Evolutionary conservation across 2,113 vertebrate genomes (phyloP).

Genomic region (Nycticorax nycticorax): DNA sequence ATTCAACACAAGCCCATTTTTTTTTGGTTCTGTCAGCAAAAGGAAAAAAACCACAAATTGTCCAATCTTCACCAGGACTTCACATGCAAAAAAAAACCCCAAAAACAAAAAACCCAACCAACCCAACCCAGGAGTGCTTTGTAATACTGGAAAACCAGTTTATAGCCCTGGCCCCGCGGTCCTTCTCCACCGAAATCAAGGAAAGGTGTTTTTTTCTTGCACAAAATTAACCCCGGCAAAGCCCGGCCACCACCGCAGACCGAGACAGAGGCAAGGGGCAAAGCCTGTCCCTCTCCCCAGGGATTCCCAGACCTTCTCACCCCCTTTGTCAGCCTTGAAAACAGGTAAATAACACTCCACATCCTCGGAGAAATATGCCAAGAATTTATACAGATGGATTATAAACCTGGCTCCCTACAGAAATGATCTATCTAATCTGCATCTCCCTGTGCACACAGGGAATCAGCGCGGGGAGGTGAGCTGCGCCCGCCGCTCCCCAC

Average conservation of each 20-base stretch:
- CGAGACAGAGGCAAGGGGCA: neutral
- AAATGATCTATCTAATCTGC: neutral
- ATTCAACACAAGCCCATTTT: neutral
- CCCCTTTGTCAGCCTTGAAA: neutral
- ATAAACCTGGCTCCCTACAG: neutral
- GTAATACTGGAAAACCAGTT: neutral
- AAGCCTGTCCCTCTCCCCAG: neutral
- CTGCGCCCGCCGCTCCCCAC: neutral
- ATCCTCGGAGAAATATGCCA: constrained; percentile 46
- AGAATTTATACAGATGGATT: constrained; percentile 59
- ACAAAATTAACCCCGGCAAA: neutral
- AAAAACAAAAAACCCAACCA: neutral
- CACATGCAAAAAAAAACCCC: neutral
- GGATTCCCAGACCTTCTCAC: neutral
- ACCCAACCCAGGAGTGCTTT: neutral
- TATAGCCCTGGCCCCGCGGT: accelerated
- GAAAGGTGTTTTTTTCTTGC: neutral
- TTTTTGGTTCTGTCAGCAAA: constrained; percentile 8
- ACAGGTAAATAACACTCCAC: constrained; percentile 50
- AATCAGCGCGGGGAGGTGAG: accelerated
- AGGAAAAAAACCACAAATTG: neutral
- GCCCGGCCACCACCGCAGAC: accelerated
- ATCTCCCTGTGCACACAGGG: neutral
- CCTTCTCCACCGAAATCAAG: neutral
- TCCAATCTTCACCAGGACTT: neutral